Percentiles rank a stretch among this genome's conserved stretches.
Conservation (phyloP, 2,113 vertebrate genomes). For the Penelope pileata region DNA sequence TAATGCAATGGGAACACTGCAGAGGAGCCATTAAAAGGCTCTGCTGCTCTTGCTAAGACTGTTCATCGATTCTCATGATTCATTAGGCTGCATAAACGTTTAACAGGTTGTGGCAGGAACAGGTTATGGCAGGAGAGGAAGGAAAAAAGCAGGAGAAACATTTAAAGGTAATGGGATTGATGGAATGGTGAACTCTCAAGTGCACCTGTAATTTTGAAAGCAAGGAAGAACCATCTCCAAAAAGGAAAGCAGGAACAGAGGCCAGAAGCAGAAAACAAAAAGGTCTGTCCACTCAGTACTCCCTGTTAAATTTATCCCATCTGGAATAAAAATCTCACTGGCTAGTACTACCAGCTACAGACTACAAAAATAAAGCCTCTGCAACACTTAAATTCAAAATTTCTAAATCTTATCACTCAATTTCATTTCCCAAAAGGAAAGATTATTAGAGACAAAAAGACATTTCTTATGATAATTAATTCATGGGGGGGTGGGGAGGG, state of each 20-base stretch:
- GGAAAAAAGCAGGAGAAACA: not conserved
- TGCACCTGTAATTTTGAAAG: not conserved
- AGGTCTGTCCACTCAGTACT: not conserved
- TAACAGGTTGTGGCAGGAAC: no score
- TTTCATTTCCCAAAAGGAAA: not conserved
- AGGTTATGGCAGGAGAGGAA: not conserved
- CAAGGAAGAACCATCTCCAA: not conserved
- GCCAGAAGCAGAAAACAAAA: not conserved
- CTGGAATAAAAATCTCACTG: not conserved
- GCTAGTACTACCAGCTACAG: not conserved
- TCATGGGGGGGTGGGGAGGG: accelerated
- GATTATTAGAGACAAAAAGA: not conserved
- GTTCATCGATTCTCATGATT: not conserved
- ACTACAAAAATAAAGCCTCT: not conserved
- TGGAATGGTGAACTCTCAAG: not conserved
- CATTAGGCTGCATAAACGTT: not conserved
- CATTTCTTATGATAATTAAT: not conserved
- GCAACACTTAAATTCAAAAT: not conserved
- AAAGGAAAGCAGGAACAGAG: not conserved
- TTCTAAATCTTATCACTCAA: not conserved
- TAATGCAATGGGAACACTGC: not conserved
- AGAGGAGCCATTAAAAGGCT: not conserved
- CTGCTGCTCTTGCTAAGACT: not conserved
- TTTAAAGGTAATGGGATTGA: not conserved
- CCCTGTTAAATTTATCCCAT: not conserved